These are phyloP conservation scores for Ahaetulla prasina DNA, from an alignment of 2,113 vertebrate genomes.

Conservation along the genomic window DNA sequence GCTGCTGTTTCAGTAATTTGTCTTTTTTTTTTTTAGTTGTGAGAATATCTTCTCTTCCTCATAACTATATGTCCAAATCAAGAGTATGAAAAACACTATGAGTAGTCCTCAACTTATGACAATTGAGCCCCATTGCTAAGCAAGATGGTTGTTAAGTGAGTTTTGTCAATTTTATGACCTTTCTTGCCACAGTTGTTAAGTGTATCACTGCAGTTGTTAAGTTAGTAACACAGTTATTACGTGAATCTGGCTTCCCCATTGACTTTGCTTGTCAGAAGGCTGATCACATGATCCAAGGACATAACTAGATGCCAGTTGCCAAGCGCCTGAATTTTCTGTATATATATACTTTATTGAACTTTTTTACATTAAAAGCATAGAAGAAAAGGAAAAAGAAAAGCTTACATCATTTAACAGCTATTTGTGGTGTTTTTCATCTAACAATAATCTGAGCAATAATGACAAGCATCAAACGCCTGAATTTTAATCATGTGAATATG, in stretches of 20 bases:
- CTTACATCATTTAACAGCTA: too few species aligned
- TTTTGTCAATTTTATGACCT: too few species aligned
- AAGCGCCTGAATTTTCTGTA: neutral
- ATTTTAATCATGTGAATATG: neutral
- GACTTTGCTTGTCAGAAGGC: neutral
- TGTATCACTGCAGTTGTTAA: neutral
- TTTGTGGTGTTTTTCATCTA: too few species aligned
- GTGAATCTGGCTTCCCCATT: neutral
- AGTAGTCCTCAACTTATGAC: too few species aligned
- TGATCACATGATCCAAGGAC: neutral
- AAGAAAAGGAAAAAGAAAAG: too few species aligned
- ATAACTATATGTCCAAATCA: neutral
- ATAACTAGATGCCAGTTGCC: neutral
- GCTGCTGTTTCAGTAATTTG: neutral
- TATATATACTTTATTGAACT: too few species aligned
- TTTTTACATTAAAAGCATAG: too few species aligned
- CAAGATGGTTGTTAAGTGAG: too few species aligned
- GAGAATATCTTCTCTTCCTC: neutral
- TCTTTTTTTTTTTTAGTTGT: neutral
- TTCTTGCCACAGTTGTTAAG: too few species aligned
- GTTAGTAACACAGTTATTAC: neutral
- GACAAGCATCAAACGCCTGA: neutral
- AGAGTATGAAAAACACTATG: neutral
- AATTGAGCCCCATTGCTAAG: too few species aligned
- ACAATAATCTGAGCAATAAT: too few species aligned